Base-by-base conservation (phyloP, 2,888 invertebrate species). In the Catocala sponsa region DNA sequence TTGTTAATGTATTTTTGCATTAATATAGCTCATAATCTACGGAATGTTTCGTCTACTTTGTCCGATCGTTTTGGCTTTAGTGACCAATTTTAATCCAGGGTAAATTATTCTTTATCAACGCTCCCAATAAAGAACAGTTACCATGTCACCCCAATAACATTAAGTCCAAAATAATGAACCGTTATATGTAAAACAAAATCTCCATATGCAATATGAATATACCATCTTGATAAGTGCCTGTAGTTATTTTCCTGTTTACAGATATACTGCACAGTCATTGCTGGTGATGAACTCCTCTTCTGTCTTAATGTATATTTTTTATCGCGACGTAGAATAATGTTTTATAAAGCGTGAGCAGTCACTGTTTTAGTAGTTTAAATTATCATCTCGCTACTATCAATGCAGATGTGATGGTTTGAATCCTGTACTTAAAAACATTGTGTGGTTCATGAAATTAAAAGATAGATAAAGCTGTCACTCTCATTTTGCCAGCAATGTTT, bases 241-340 rank as follows among this genome's bases (percentile, higher is more conserved):
- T 12, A 42, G 41, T 6, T 35, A 10, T 12, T 63, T 44, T 11
- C 56, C 59, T 41, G 53, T 60, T 68, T 49, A 25, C 46, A 38
- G 12, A 55, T 51, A 61, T 48, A 38, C 46, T 58, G 72, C 68
- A 44, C 61, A 47, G 55, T 71, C 72, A 71, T 59, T 55, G 44
- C 10, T 6, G 51, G 6, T 70, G 50, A 70, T 67, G 51, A 71
- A 43, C 12, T 59, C 52, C 49, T 53, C 51, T 13, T 10, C 7
- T 35, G 44, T 50, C 12, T 59, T 59, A 38, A 38, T 51, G 5
- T 25, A 6, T 41, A 38, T 10, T 25, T 4, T 15, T 25, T 25
- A 25, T 25, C 25, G 25, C 25, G 38, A 51, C 35, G 11, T 41
- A 11, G 10, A 38, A 38, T 38, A 38, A 6, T 38, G 9, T 38